Conservation (phyloP, 2,888 invertebrate species). For the Cheilosia urbana region DNA sequence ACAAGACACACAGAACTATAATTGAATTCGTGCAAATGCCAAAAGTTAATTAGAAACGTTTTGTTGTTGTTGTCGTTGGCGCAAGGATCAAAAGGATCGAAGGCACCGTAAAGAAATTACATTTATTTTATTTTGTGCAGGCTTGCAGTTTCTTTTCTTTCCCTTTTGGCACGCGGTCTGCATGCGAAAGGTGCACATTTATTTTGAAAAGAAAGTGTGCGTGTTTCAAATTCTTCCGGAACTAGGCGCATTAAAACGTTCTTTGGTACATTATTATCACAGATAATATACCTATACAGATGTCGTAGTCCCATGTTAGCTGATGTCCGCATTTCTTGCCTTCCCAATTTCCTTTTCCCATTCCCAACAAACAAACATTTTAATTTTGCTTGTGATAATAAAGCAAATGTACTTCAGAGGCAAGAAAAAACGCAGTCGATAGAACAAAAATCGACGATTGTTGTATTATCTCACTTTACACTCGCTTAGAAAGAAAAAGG, state of each 20-base stretch:
- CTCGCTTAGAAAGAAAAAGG: too few relatives aligned
- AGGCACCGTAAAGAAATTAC: not conserved
- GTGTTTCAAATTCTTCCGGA: conserved; percentile 26
- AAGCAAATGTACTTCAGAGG: too few relatives aligned
- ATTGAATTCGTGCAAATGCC: conserved; percentile 55
- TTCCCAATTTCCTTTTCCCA: too few relatives aligned
- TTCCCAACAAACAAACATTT: too few relatives aligned
- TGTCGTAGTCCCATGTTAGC: too few relatives aligned
- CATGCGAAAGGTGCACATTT: conserved; percentile 52
- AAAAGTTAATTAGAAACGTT: conserved; percentile 60
- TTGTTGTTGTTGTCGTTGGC: conserved; percentile 33
- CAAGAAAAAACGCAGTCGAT: too few relatives aligned
- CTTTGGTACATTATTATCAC: too few relatives aligned
- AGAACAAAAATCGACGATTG: too few relatives aligned
- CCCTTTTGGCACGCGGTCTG: conserved; percentile 15
- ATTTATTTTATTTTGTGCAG: conserved; percentile 9
- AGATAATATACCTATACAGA: too few relatives aligned
- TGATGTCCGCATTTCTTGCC: too few relatives aligned
- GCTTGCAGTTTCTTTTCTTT: not conserved
- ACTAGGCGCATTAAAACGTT: not conserved
- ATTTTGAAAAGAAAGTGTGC: conserved; percentile 22
- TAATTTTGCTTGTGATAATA: too few relatives aligned
- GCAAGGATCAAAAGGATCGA: conserved; percentile 57
- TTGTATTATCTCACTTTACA: too few relatives aligned
- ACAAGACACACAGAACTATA: conserved; percentile 26